These are phyloP conservation scores for Aurelia sp. DNA, from an alignment of 30 jellyfish, hydroid and myxozoan species.

Conservation along the genomic window DNA sequence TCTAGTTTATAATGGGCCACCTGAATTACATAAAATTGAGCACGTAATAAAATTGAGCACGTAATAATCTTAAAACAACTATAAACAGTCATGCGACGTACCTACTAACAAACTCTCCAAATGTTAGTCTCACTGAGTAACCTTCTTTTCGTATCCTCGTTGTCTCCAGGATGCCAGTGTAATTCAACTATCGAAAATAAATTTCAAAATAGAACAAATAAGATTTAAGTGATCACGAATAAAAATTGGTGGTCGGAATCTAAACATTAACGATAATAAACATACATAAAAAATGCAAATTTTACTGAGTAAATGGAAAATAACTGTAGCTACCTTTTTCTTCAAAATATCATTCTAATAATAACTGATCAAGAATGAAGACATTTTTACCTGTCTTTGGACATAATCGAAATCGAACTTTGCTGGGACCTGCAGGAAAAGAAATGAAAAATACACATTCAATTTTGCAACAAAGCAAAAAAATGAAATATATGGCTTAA, in stretches of 20 bases:
- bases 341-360: not conserved
- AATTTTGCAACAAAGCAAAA: not conserved
- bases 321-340: too few species aligned
- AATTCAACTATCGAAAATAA: constrained; percentile 26
- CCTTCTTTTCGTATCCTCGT: constrained; percentile 77
- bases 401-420: constrained; percentile 37
- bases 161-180: constrained; percentile 83
- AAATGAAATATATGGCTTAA: not conserved
- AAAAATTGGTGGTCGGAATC: too few species aligned
- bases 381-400: constrained; percentile 48
- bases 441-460: not conserved
- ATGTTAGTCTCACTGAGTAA: constrained; percentile 72
- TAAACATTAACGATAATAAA: too few species aligned
- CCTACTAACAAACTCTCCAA: constrained; percentile 68
- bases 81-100: not conserved
- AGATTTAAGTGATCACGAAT: too few species aligned
- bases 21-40: too few species aligned
- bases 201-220: too few species aligned
- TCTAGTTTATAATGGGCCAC: too few species aligned
- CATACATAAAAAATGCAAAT: too few species aligned
- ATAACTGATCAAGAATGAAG: not conserved
- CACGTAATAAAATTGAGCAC: too few species aligned
- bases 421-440: constrained; percentile 19
- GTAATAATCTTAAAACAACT: too few species aligned
- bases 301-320: too few species aligned